These are phyloP conservation scores for Diplodus puntazzo DNA, from an alignment of 2,797 vertebrate species.

Conservation along the genomic window DNA sequence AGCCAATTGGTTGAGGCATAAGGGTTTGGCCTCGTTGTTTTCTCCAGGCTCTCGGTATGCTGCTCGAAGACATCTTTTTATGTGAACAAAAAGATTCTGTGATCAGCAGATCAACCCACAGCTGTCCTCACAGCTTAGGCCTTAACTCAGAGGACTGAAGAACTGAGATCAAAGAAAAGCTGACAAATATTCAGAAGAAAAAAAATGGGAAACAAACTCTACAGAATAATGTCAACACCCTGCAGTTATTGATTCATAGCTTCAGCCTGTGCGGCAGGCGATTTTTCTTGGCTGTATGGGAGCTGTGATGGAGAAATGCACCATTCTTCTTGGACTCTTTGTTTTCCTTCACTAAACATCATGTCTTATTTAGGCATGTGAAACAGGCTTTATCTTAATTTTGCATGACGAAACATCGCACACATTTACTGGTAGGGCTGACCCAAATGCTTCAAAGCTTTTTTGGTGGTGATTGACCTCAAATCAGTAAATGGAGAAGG, in stretches of 20 bases:
- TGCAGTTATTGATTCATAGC: conserved; percentile 37
- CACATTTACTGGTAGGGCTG: background rate
- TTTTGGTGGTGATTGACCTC: too few species aligned
- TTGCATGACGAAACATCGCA: conserved; percentile 33
- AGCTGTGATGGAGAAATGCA: conserved; percentile 14
- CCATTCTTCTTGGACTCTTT: conserved; percentile 17
- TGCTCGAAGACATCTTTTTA: conserved; percentile 30
- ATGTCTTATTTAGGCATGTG: conserved; percentile 8
- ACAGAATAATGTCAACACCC: conserved; percentile 36
- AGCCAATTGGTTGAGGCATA: conserved; percentile 18
- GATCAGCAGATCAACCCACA: conserved; percentile 18
- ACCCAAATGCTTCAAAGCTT: too few species aligned
- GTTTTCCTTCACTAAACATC: conserved; percentile 25
- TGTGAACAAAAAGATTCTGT: conserved; percentile 21
- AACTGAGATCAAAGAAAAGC: conserved; percentile 16
- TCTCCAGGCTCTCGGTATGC: conserved; percentile 1
- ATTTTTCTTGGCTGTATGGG: conserved; percentile 3
- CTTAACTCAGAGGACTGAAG: conserved; percentile 49
- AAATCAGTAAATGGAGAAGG: too few species aligned
- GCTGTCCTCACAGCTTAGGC: conserved; percentile 55
- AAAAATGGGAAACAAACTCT: conserved; percentile 23
- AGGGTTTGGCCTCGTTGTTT: conserved; percentile 9
- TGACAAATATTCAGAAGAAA: conserved; percentile 27
- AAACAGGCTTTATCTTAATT: conserved; percentile 21
- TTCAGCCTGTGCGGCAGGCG: background rate